Base-by-base conservation (phyloP, 1,140 invertebrate species). In the Macrobrachium rosenbergii region DNA sequence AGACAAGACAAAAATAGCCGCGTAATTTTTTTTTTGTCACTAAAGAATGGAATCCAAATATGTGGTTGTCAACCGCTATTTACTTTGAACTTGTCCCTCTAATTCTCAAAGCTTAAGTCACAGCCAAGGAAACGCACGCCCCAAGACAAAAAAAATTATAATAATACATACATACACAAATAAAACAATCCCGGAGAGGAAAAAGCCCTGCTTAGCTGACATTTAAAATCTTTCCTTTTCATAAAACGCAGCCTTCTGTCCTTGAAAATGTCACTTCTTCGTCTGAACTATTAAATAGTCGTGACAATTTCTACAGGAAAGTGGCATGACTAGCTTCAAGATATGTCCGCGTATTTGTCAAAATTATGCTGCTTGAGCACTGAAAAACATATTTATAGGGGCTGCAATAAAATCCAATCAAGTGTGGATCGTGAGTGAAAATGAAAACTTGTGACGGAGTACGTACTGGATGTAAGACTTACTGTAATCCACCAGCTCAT, bases 311-410 rank as follows among this genome's bases (percentile, higher is more conserved):
- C 8, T 67, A 11, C 23, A 67, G 52, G 52, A 52, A 52, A 10
- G 8, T 52, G 52, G 52, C 52, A 52, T 87, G 84, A 87, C 84
- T 87, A 87, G 84, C 78, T 87, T 81, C 84, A 45, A 87, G 84
- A 87, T 87, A 73, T 73, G 84, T 81, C 76, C 84, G 84, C 78
- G 45, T 43, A 60, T 21, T 28, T 23, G 19, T 52, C 80, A 43
- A 52, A 58, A 80, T 62, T 80, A 58, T 37, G 23, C 45, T 62
- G 45, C 59, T 62, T 28, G 52, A 17, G 78, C 52, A n/a, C 11
- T 14, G 19, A 17, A 67, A 8, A 17, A n/a, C 11, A 21, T 3
- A 17, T 11, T 28, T 8, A 5, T 67, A 10, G 7, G 52, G 52
- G 52, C 28, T 37, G 28, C 28, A 37, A 37, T 37, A 37, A 75